Evolutionary conservation across 2,113 vertebrate genomes (phyloP).

Genomic region (Puma concolor): DNA sequence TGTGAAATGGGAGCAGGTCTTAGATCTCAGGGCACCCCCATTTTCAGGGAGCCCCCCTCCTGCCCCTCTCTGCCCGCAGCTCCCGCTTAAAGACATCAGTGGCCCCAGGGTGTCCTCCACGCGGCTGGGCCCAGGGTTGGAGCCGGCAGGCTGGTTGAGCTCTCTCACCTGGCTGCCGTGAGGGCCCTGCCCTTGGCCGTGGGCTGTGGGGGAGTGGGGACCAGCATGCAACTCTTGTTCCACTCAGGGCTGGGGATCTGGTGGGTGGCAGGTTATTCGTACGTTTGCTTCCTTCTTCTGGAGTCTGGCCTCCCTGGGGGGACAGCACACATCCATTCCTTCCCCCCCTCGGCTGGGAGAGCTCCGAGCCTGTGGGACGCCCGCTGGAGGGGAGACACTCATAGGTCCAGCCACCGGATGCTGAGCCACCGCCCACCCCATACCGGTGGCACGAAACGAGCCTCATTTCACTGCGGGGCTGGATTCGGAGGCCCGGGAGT

Average conservation of each 20-base stretch:
- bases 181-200: rapidly evolving
- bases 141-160: neutral
- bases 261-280: neutral
- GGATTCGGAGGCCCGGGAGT: neutral
- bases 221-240: rapidly evolving
- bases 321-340: neutral
- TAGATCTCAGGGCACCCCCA: neutral
- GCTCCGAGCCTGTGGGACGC: rapidly evolving
- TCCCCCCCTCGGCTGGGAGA: neutral
- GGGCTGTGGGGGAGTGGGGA: neutral
- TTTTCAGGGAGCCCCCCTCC: neutral
- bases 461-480: rapidly evolving
- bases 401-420: neutral
- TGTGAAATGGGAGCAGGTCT: neutral
- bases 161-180: neutral
- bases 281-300: neutral
- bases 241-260: neutral
- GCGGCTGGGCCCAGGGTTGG: neutral
- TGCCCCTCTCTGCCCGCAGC: neutral
- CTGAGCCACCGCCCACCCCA: rapidly evolving
- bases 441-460: rapidly evolving
- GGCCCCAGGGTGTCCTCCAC: rapidly evolving
- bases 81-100: neutral
- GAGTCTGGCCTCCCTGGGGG: neutral
- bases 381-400: neutral